Percentiles rank a stretch among this genome's conserved stretches.
Conservation (phyloP, 2,888 invertebrate genomes). For the Trissonchulus latispiculum region DNA sequence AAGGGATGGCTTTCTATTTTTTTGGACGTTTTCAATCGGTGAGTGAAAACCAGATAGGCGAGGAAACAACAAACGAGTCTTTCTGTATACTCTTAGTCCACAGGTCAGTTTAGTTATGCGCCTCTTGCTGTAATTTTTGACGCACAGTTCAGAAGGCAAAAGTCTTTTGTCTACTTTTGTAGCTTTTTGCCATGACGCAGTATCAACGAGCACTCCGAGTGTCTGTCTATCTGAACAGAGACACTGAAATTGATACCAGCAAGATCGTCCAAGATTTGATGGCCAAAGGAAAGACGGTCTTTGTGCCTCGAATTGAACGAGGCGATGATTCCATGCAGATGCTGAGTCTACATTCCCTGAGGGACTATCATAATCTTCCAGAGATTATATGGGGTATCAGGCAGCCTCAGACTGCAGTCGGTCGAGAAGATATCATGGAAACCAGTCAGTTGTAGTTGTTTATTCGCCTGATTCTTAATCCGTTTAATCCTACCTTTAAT, state of each 20-base stretch:
- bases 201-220: slow-evolving; percentile 54
- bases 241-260: slow-evolving; percentile 64
- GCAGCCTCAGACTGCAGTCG: slow-evolving; percentile 62
- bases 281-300: slow-evolving; percentile 58
- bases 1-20: too few relatives aligned
- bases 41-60: too few relatives aligned
- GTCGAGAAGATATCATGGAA: slow-evolving; percentile 63
- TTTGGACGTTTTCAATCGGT: too few relatives aligned
- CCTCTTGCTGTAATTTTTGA: too few relatives aligned
- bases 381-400: slow-evolving; percentile 81
- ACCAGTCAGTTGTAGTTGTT: too few relatives aligned
- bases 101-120: too few relatives aligned
- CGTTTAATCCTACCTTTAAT: not conserved
- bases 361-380: slow-evolving; percentile 63
- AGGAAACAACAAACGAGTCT: too few relatives aligned
- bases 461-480: too few relatives aligned
- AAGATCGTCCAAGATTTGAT: slow-evolving; percentile 53
- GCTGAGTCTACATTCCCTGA: slow-evolving; percentile 63
- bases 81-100: too few relatives aligned
- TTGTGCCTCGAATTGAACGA: slow-evolving; percentile 64
- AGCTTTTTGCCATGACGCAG: too few relatives aligned
- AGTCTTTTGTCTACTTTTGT: too few relatives aligned
- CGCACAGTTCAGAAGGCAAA: too few relatives aligned
- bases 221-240: slow-evolving; percentile 65
- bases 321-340: slow-evolving; percentile 62